phyloP scores from a whole-genome alignment of 2,113 vertebrate species.

The human (Homo sapiens) region GRCh38 chr12:43755501-43756000 shows the following conservation, averaged over 20 bases:
- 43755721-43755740: not conserved
- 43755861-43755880: not conserved
- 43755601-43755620: not conserved
- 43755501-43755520: not conserved
- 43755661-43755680: not conserved
- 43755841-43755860: not conserved
- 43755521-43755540: not conserved
- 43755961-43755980: not conserved
- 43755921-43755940: not conserved
- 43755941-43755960: not conserved
- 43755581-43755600: not conserved
- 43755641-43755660: not conserved
- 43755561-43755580: not conserved
- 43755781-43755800: not conserved
- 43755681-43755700: not conserved
- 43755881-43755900: not conserved
- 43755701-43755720: not conserved
- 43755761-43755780: not conserved
- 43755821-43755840: not conserved
- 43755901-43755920: not conserved
- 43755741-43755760: not conserved
- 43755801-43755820: not conserved
- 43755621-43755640: not conserved
- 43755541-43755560: not conserved
- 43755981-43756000: not conserved